Evolutionary conservation across 2,113 vertebrate species (phyloP).

Genomic region (Rhizomys pruinosus): DNA sequence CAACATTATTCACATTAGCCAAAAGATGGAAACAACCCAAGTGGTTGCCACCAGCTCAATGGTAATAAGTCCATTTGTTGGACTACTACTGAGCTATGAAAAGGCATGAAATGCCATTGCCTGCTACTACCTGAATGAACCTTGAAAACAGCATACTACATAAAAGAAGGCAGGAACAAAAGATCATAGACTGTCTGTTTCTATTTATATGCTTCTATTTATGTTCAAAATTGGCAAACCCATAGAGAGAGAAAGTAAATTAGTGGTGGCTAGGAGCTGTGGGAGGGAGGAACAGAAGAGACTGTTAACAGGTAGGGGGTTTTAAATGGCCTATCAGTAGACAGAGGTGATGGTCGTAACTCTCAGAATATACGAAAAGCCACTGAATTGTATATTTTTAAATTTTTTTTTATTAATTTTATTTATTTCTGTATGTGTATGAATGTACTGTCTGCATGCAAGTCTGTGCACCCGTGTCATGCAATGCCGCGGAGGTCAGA

Average conservation of each 20-base stretch:
- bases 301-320: background rate
- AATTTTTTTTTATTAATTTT: too few relatives aligned
- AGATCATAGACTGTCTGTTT: background rate
- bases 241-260: background rate
- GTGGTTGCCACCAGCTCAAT: fast-evolving
- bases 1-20: background rate
- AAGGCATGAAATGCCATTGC: background rate
- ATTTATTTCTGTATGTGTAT: too few relatives aligned
- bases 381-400: background rate
- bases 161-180: constrained; percentile 9
- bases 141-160: background rate
- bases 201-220: background rate
- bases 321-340: background rate
- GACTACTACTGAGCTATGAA: constrained; percentile 8
- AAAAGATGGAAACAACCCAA: background rate
- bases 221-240: background rate
- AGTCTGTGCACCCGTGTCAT: too few relatives aligned
- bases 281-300: background rate
- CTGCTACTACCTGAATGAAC: background rate
- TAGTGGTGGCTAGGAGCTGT: background rate
- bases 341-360: background rate
- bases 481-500: too few relatives aligned
- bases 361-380: background rate
- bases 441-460: too few relatives aligned
- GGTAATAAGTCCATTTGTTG: fast-evolving